A percentile compares a stretch with the other conserved stretches of the same genome.
Conservation (phyloP, 2,888 invertebrate species). For the Apodemia duryi region DNA sequence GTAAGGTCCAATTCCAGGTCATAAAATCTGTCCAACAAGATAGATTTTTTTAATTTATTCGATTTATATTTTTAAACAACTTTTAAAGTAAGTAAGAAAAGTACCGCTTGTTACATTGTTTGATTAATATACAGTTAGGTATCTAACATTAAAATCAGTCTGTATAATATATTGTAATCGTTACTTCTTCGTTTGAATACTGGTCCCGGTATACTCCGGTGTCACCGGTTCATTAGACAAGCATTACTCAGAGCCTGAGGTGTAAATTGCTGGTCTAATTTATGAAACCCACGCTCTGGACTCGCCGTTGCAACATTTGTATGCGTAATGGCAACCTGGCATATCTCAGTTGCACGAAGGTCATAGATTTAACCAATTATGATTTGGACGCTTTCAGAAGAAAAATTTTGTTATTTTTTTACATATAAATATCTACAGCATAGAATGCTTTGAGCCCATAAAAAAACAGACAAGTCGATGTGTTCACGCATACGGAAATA, state of each 20-base stretch:
- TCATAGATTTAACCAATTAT: constrained; percentile 9
- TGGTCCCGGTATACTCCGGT: constrained; percentile 23
- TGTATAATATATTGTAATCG: background rate
- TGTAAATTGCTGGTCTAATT: constrained; percentile 59
- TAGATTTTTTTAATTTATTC: too few species aligned
- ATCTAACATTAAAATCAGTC: background rate
- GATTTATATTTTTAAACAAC: too few species aligned
- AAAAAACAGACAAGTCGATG: too few species aligned
- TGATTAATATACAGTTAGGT: background rate
- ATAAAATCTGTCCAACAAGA: too few species aligned
- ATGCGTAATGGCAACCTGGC: constrained; percentile 22
- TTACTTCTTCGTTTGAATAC: constrained; percentile 3
- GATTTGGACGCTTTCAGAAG: background rate
- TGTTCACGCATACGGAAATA: too few species aligned
- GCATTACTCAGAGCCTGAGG: constrained; percentile 57
- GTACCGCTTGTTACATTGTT: background rate
- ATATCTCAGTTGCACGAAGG: constrained; percentile 16
- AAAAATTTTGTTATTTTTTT: background rate
- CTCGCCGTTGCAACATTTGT: constrained; percentile 29
- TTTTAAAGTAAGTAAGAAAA: background rate
- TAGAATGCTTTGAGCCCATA: too few species aligned
- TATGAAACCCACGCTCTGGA: constrained; percentile 56
- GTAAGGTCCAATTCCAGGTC: too few species aligned
- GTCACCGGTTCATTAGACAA: constrained; percentile 67
- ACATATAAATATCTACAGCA: too few species aligned